Percentiles rank a stretch among this genome's conserved stretches.
These are phyloP conservation scores for Ciconia stormi DNA, from an alignment of 2,113 vertebrate genomes.

Conservation along the genomic window DNA sequence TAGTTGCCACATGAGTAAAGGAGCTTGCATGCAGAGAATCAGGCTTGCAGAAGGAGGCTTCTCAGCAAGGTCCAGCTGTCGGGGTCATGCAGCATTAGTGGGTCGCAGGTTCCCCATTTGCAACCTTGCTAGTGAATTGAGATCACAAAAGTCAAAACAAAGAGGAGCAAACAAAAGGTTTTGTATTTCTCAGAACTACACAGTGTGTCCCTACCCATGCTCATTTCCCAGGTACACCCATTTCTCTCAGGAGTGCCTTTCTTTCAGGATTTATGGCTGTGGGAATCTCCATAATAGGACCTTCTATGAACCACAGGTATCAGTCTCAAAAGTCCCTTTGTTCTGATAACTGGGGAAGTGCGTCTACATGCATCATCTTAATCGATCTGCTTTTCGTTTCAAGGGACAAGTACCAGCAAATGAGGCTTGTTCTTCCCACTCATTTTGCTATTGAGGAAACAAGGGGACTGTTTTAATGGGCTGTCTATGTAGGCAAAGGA, in stretches of 20 bases:
- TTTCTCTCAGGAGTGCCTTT: background rate
- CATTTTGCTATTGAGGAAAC: conserved; percentile 7
- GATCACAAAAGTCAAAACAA: background rate
- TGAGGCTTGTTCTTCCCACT: background rate
- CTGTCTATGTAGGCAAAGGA: conserved; percentile 20
- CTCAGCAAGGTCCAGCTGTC: background rate
- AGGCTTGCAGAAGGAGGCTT: background rate
- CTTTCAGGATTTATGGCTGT: background rate
- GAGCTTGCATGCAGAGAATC: background rate
- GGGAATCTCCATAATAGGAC: background rate
- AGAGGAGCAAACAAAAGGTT: background rate
- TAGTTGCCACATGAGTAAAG: background rate
- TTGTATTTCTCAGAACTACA: background rate
- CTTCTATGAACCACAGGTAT: background rate
- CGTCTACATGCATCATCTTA: conserved; percentile 3
- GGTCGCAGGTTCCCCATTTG: background rate
- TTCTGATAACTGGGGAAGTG: background rate
- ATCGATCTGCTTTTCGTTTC: conserved; percentile 30
- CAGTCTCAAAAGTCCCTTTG: background rate
- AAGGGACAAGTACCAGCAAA: conserved; percentile 26
- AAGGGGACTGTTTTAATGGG: background rate
- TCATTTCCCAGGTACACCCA: background rate
- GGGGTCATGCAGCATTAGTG: background rate
- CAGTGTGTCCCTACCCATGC: background rate
- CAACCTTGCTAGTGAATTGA: background rate